Conservation (phyloP, 1,140 invertebrate genomes). For the Panagrolaimus sp. region DNA sequence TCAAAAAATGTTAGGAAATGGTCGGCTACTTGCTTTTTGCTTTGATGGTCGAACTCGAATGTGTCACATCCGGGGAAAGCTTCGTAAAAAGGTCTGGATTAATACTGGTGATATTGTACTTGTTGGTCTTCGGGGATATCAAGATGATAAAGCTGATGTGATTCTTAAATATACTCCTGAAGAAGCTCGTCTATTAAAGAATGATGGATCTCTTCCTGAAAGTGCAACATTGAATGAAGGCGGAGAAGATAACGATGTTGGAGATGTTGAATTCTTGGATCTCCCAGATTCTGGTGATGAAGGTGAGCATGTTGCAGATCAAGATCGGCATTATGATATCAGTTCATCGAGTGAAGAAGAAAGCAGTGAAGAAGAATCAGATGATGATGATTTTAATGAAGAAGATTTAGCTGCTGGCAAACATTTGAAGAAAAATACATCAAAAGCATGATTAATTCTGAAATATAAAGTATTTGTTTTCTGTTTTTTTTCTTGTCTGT, state of each 20-base stretch:
- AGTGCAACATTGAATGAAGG: conserved; percentile 62
- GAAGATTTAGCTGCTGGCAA: conserved; percentile 10
- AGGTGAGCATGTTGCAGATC: conserved; percentile 12
- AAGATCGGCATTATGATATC: conserved; percentile 3
- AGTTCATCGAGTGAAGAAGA: background rate
- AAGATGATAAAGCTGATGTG: conserved; percentile 98
- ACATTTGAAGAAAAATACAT: background rate
- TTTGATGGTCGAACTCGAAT: conserved; percentile 96
- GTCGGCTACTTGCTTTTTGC: conserved; percentile 94
- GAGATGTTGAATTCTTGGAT: conserved; percentile 40
- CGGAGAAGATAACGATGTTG: conserved; percentile 56
- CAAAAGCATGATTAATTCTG: conserved; percentile 1
- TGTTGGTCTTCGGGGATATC: conserved; percentile 89
- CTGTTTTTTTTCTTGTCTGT: background rate
- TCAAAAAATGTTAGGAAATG: conserved; percentile 99
- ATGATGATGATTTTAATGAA: background rate
- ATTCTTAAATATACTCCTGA: conserved; percentile 98
- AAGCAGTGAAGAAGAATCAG: background rate
- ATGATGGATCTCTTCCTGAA: conserved; percentile 97
- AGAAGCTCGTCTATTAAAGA: conserved; percentile 96
- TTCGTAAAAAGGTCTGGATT: conserved; percentile 96
- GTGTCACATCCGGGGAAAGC: conserved; percentile 94
- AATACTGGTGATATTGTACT: conserved; percentile 96
- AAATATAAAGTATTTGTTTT: background rate
- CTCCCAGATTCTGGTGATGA: conserved; percentile 20